These are phyloP conservation scores for Andinoacara biseriatus DNA, from an alignment of 2,113 vertebrate species.

Conservation along the genomic window DNA sequence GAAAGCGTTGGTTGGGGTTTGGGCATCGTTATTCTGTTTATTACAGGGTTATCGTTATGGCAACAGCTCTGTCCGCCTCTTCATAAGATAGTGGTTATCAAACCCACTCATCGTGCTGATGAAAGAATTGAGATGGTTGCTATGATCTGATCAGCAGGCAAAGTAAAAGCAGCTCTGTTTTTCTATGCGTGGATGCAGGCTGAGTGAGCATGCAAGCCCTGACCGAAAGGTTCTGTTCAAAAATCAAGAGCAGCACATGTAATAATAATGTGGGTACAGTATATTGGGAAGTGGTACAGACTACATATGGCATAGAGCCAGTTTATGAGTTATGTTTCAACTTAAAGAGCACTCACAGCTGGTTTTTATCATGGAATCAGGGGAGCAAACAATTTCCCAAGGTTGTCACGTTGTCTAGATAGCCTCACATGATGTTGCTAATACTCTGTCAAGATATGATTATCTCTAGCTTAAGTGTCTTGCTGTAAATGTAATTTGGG, in stretches of 20 bases:
- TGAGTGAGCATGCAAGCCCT: not conserved
- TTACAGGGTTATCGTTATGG: constrained; percentile 53
- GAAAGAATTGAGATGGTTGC: constrained; percentile 40
- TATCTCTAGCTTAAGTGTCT: not conserved
- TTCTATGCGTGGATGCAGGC: constrained; percentile 5
- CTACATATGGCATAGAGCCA: not conserved
- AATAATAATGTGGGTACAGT: not conserved
- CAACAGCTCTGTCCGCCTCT: constrained; percentile 38
- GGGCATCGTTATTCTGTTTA: constrained; percentile 35
- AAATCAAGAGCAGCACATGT: not conserved
- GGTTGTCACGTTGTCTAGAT: not conserved
- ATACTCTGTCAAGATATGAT: not conserved
- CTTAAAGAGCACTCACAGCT: not conserved
- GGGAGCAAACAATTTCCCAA: not conserved
- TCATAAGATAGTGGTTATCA: constrained; percentile 35
- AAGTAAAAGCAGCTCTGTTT: constrained; percentile 18
- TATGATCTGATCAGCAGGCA: constrained; percentile 4
- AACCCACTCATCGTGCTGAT: constrained; percentile 39
- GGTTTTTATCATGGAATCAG: not conserved
- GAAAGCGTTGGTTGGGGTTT: constrained; percentile 2
- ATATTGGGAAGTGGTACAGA: not conserved
- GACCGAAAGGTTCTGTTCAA: not conserved
- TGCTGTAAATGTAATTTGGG: not conserved
- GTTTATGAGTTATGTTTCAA: not conserved
- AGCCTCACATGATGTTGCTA: not conserved